These are phyloP conservation scores for Chrysocyon brachyurus DNA, from an alignment of 2,797 vertebrate species.

Conservation along the genomic window DNA sequence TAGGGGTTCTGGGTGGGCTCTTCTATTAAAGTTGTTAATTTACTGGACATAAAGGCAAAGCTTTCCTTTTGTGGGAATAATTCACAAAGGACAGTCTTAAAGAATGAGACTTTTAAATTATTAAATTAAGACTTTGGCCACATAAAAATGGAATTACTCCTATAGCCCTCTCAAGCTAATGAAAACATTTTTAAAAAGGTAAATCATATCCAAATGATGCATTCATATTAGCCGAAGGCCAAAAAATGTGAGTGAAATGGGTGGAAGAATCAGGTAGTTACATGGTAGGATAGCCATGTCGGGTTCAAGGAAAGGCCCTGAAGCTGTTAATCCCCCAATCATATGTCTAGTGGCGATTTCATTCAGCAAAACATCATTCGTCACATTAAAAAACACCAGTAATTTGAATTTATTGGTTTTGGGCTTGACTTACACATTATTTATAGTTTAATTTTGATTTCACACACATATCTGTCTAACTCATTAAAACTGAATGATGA, in stretches of 20 bases:
- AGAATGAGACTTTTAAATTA: not conserved
- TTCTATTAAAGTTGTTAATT: not conserved
- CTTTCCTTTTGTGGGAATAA: constrained; percentile 13
- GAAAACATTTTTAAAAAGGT: not conserved
- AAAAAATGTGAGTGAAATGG: not conserved
- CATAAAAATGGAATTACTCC: not conserved
- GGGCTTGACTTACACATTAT: not conserved
- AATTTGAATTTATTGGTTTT: constrained; percentile 17
- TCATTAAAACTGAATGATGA: not conserved
- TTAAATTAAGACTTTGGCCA: not conserved
- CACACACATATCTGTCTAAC: not conserved
- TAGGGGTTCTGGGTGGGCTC: not conserved
- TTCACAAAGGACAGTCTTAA: not conserved
- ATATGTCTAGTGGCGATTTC: not conserved
- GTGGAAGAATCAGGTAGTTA: not conserved
- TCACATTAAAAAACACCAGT: not conserved
- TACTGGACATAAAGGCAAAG: not conserved
- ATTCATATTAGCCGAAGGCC: not conserved
- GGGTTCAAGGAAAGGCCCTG: not conserved
- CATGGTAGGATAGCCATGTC: not conserved
- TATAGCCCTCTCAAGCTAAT: not conserved
- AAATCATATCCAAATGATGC: not conserved
- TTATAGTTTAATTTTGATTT: not conserved
- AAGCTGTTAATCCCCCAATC: not conserved
- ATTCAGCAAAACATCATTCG: not conserved